Conservation (phyloP, 2,888 invertebrate genomes). For the Zele albiditarsus region DNA sequence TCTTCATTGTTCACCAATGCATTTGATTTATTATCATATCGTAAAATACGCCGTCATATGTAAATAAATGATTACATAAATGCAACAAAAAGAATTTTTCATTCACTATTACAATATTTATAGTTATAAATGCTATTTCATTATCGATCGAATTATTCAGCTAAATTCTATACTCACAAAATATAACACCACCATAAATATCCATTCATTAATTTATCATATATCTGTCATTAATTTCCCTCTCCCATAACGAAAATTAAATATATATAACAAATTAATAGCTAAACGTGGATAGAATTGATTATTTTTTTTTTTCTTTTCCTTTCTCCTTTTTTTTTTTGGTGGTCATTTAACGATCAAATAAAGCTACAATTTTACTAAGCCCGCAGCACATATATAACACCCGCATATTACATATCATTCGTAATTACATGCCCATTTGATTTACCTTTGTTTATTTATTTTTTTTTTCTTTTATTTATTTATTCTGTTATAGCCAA, state of each 20-base stretch:
- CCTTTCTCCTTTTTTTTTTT: neutral
- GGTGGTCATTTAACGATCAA: conserved; percentile 7
- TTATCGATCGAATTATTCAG: neutral
- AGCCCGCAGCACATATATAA: conserved; percentile 8
- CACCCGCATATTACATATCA: conserved; percentile 17
- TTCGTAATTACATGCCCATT: conserved; percentile 26
- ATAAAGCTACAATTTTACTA: conserved; percentile 8
- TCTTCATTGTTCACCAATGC: neutral
- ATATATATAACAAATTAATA: conserved; percentile 3
- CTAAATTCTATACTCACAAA: neutral
- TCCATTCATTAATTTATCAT: neutral
- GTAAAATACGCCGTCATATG: neutral
- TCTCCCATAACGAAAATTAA: neutral
- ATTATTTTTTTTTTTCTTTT: neutral
- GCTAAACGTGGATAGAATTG: neutral
- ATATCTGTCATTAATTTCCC: neutral
- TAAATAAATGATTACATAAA: neutral
- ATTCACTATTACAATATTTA: too few species aligned
- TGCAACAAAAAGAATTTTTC: neutral
- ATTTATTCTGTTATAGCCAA: conserved; percentile 1
- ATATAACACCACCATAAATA: neutral
- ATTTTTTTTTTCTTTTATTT: conserved; percentile 41
- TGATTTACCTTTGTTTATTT: conserved; percentile 55
- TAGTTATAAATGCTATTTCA: neutral
- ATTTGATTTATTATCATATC: neutral